Base-by-base conservation (phyloP, 2,888 invertebrate species). In the Oegoconia quadripuncta region DNA sequence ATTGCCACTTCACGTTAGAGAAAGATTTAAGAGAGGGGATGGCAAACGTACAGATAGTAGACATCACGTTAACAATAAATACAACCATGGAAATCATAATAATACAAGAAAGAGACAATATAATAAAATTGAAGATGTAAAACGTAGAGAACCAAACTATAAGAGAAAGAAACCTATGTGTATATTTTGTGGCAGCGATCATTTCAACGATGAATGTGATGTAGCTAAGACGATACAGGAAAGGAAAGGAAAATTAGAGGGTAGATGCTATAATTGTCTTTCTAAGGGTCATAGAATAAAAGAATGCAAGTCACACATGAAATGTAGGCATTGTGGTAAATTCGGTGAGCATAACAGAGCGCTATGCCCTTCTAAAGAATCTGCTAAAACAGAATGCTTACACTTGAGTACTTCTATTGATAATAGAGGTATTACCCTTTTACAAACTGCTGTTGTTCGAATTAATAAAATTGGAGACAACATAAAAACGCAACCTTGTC, bases 161-260 rank as follows among this genome's bases (percentile, higher is more conserved):
- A 36, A 43, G 26, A 36, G 27, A 17, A 11, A 2, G 4, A 30
- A 30, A 18, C 3, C 22, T 15, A 3, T 5, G 15, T 43, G 42
- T 22, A 39, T 43, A 34, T 43, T 43, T 16, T 43, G 42, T 12
- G 34, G 20, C 1, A 11, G 16, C 3, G 33, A 16, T 8, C 37
- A 40, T 33, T 38, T 28, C 25, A 41, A 38, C 26, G 41, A 37
- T 18, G 33, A 38, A 15, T 44, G 44, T 25, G 9, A 9, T 4
- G 29, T 2, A 14, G 18, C 30, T 3, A 26, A 13, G 9, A 20
- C 38, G 3, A 12, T 34, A 3, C 14, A 32, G 3, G 38, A 44
- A 12, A 18, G 44, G 12, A 44, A 35, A 18, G 12, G n/a, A 3
- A 35, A 30, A 14, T 14, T 41, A 25, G 15, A 32, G 3, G 28